phyloP scores from a whole-genome alignment of 2,113 vertebrate species.

The Xenopus tropicalis region DNA sequence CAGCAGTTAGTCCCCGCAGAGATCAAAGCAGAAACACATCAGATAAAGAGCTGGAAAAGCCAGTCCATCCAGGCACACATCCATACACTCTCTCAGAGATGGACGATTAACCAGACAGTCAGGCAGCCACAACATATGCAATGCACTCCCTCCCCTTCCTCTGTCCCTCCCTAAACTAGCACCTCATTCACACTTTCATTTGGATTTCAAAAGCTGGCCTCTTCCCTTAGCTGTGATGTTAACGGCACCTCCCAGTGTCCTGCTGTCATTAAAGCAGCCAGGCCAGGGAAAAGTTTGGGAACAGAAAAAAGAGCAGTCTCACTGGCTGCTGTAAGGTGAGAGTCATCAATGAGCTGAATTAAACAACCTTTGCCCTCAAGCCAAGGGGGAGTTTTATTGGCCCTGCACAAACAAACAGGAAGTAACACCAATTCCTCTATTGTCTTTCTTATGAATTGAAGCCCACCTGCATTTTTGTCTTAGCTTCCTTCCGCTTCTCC shows the following conservation, averaged over 20 bases:
- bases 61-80: constrained; percentile 26
- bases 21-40: constrained; percentile 54
- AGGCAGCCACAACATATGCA: constrained; percentile 21
- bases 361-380: constrained; percentile 32
- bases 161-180: constrained; percentile 34
- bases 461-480: constrained; percentile 18
- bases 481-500: background rate
- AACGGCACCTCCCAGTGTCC: constrained; percentile 35
- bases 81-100: constrained; percentile 46
- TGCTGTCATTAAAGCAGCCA: background rate
- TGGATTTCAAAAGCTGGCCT: constrained; percentile 47
- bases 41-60: constrained; percentile 51
- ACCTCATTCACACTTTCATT: constrained; percentile 37
- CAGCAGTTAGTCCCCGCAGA: constrained; percentile 50
- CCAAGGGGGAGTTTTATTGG: constrained; percentile 25
- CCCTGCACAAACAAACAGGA: constrained; percentile 35
- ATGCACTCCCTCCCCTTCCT: constrained; percentile 40
- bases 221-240: constrained; percentile 12
- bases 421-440: constrained; percentile 33
- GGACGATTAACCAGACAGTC: constrained; percentile 55
- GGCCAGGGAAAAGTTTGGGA: constrained; percentile 9
- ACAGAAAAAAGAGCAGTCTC: constrained; percentile 8
- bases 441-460: constrained; percentile 15
- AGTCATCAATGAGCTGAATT: constrained; percentile 14
- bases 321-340: constrained; percentile 23